Base-by-base conservation (phyloP, 1,140 invertebrate genomes). In the Nylanderia fulva region DNA sequence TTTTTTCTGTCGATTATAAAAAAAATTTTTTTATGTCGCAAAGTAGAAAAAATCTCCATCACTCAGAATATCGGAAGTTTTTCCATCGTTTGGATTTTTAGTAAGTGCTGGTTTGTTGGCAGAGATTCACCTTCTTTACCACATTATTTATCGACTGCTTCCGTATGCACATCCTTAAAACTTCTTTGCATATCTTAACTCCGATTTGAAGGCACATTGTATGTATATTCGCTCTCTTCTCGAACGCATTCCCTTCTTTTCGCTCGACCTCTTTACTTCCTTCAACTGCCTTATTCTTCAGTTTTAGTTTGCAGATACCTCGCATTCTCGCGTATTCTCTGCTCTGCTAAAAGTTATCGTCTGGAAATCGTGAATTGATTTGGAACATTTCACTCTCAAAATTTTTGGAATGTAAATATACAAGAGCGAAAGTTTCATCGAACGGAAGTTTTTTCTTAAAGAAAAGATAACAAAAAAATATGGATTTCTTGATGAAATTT, bases 351-450 rank as follows among this genome's bases (percentile, higher is more conserved):
- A 83, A 82, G 66, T 86, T 71, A 84, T 29, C 27, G n/a, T 71
- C 72, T 39, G 74, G 33, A 60, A 86, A 86, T 56, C 52, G 64
- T 60, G 66, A 77, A 86, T 86, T 86, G 85, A 86, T 85, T 86
- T 69, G 82, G 76, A 42, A 82, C 77, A 72, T 21, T 63, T n/a
- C 24, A 56, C 24, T 66, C 36, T 58, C 21, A 29, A 52, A 71
- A 86, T 75, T 76, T 84, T 39, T 74, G 7, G 29, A 69, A 69
- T 9, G 21, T 33, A 39, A 18, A 80, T 80, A 42, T 69, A 56
- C 48, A 71, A 21, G 8, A 1, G 4, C 18, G 21, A 45, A 66
- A 69, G 33, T 85, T 64, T 85, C 8, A 13, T 18, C 42, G 29
- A 64, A 61, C 27, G 6, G 18, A 76, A 75, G 27, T 58, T 61